These are phyloP conservation scores for Diaphora mendica DNA, from an alignment of 2,888 invertebrate genomes.

Conservation along the genomic window DNA sequence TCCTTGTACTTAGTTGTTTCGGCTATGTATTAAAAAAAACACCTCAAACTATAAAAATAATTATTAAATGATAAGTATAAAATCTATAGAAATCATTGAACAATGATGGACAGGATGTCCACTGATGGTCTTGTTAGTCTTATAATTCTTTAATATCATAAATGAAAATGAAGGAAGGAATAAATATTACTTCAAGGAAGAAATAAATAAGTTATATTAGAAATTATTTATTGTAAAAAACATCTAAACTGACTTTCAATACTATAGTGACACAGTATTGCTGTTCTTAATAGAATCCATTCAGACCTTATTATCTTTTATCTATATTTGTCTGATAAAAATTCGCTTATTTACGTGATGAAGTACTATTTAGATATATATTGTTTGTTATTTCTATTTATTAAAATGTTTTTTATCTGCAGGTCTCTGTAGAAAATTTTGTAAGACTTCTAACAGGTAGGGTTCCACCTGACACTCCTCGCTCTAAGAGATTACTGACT, in stretches of 20 bases:
- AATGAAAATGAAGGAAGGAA: too few species aligned
- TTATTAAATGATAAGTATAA: not conserved
- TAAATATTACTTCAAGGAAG: too few species aligned
- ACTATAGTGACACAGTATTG: not conserved
- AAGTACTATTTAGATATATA: not conserved
- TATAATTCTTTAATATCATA: too few species aligned
- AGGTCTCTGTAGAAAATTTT: conserved; percentile 99
- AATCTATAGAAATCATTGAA: not conserved
- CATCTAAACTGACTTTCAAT: not conserved
- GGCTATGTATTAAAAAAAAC: not conserved
- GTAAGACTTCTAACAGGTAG: conserved; percentile 97
- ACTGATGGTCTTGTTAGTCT: too few species aligned
- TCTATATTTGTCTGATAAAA: not conserved
- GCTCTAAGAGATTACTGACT: conserved; percentile 97
- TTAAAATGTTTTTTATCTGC: conserved; percentile 43
- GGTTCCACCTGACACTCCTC: conserved; percentile 96
- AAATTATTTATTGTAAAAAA: not conserved
- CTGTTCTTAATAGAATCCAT: not conserved
- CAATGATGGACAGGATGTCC: too few species aligned
- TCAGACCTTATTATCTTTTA: too few species aligned
- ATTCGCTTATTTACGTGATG: not conserved
- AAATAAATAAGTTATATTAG: not conserved
- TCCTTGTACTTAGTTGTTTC: not conserved
- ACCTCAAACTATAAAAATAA: not conserved
- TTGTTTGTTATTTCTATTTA: not conserved